Evolutionary conservation across 2,113 vertebrate genomes (phyloP).

Genomic region (Zeus faber): DNA sequence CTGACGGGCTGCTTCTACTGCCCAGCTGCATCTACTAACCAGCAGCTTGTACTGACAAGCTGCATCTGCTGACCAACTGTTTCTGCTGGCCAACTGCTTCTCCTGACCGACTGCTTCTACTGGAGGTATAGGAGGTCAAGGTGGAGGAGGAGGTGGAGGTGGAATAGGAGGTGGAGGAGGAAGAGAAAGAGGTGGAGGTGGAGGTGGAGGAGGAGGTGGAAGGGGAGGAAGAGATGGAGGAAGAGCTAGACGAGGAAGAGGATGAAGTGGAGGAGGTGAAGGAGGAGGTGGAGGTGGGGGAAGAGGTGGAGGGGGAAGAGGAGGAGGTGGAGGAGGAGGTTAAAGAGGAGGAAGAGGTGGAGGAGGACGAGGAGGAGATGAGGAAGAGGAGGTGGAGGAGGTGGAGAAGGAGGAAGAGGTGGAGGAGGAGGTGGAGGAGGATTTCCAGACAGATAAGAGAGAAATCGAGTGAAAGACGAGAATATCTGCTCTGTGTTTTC

Average conservation of each 20-base stretch:
- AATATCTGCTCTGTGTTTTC: not conserved
- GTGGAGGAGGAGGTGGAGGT: not conserved
- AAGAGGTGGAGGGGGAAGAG: not conserved
- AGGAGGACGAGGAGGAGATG: not conserved
- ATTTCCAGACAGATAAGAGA: too few relatives aligned
- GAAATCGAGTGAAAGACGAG: too few relatives aligned
- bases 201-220: not conserved
- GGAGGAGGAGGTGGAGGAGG: not conserved
- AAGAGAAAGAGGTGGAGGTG: not conserved
- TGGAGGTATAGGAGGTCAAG: not conserved
- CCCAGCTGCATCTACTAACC: too few relatives aligned
- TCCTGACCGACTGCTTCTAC: too few relatives aligned
- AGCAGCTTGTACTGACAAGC: too few relatives aligned
- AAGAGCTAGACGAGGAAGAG: not conserved
- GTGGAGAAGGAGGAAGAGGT: not conserved
- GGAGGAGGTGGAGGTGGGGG: not conserved
- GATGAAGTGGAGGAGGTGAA: not conserved
- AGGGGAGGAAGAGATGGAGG: not conserved
- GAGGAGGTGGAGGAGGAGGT: not conserved
- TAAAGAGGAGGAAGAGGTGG: not conserved
- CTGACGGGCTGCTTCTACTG: too few relatives aligned
- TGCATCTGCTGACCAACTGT: too few relatives aligned
- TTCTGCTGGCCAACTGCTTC: too few relatives aligned
- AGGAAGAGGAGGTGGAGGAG: not conserved
- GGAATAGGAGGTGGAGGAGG: not conserved